These are phyloP conservation scores for Falco berigora DNA, from an alignment of 2,797 vertebrate genomes.

Conservation along the genomic window DNA sequence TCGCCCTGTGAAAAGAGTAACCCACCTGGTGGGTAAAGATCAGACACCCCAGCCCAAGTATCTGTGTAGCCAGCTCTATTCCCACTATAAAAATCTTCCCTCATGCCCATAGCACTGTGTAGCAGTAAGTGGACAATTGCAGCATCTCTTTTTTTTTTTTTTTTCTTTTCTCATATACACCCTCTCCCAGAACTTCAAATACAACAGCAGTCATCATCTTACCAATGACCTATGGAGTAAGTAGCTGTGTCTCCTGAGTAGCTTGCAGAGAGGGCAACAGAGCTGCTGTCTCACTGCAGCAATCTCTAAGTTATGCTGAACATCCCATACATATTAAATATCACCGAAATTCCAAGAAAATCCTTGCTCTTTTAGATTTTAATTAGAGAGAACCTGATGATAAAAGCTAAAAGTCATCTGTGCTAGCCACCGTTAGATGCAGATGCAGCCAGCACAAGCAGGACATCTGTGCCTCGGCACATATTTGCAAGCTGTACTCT, in stretches of 20 bases:
- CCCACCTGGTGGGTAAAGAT: neutral
- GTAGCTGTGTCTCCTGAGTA: neutral
- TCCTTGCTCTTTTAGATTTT: neutral
- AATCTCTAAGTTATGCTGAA: neutral
- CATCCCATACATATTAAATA: neutral
- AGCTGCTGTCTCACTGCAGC: neutral
- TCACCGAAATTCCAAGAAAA: neutral
- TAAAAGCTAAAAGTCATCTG: neutral
- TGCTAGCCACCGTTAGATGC: neutral
- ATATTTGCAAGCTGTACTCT: neutral
- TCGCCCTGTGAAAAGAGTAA: slow-evolving; percentile 24
- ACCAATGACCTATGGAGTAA: neutral
- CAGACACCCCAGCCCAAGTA: neutral
- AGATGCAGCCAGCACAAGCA: neutral
- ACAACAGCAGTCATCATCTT: neutral
- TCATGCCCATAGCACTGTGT: neutral
- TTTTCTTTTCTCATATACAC: neutral
- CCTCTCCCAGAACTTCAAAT: neutral
- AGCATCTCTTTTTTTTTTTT: neutral
- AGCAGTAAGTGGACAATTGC: neutral
- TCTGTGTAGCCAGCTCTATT: neutral
- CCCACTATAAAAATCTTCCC: neutral
- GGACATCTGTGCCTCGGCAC: neutral
- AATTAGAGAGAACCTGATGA: neutral
- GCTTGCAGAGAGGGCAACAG: neutral